Evolutionary conservation across 92 coral and sea anemone genomes (phyloP).

Genomic region (Meandrina meandrites): DNA sequence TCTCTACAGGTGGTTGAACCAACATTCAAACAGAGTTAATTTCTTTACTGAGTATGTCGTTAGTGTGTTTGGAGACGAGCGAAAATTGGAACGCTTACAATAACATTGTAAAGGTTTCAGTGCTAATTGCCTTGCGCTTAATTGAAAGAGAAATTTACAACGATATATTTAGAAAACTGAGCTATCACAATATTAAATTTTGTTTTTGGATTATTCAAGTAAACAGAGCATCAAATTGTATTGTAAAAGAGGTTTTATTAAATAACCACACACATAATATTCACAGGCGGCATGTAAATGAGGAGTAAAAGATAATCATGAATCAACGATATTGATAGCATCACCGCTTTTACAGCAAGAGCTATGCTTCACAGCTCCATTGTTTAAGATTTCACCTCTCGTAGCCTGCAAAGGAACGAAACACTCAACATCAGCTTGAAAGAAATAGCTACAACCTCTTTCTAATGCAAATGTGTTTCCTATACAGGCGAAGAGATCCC

Average conservation of each 20-base stretch:
- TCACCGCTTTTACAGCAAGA: background rate
- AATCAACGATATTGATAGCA: background rate
- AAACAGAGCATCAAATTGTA: slow-evolving; percentile 12
- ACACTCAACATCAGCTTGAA: background rate
- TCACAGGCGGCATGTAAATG: background rate
- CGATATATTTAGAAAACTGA: background rate
- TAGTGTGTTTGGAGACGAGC: background rate
- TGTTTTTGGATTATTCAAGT: background rate
- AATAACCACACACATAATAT: background rate
- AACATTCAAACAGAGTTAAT: background rate
- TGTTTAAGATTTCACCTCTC: background rate
- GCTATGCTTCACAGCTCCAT: background rate
- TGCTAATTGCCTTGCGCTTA: background rate
- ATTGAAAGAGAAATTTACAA: background rate
- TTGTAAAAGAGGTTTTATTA: slow-evolving; percentile 1
- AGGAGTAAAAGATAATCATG: background rate
- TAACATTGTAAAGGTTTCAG: background rate
- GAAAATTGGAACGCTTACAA: background rate
- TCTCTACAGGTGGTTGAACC: slow-evolving; percentile 8
- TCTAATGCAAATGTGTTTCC: background rate
- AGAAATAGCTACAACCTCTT: background rate
- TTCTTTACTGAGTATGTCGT: background rate
- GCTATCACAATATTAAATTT: background rate
- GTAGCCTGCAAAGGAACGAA: background rate
- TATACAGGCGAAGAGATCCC: background rate